phyloP scores from a whole-genome alignment of 2,797 vertebrate species.

The Pelobates cultripes region DNA sequence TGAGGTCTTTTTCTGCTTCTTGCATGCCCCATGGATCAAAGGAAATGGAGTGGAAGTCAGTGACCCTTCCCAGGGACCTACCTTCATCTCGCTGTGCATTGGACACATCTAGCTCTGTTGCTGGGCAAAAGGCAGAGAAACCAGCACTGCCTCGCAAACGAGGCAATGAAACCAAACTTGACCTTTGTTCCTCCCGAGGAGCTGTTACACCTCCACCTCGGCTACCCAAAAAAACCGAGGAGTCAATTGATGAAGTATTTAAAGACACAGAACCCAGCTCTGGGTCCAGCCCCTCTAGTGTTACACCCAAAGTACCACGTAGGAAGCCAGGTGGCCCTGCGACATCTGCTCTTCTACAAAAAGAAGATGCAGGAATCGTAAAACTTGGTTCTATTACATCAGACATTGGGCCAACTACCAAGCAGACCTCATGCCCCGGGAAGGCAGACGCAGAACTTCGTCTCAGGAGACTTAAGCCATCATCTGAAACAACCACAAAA shows the following conservation, averaged over 20 bases:
- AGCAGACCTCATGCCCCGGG: constrained; percentile 71
- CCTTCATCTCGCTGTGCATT: constrained; percentile 83
- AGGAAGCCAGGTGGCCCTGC: constrained; percentile 67
- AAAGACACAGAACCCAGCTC: constrained; percentile 84
- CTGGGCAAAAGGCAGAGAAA: constrained; percentile 77
- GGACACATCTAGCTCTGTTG: constrained; percentile 84
- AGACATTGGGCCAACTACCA: constrained; percentile 73
- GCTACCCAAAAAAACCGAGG: constrained; percentile 82
- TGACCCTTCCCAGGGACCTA: constrained; percentile 90
- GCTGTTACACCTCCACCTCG: constrained; percentile 87
- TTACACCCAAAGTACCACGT: constrained; percentile 84
- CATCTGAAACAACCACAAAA: constrained; percentile 74
- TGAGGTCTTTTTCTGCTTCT: constrained; percentile 87
- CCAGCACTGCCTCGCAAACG: constrained; percentile 92
- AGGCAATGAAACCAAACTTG: constrained; percentile 80
- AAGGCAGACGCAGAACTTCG: constrained; percentile 78
- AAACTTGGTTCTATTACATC: constrained; percentile 66
- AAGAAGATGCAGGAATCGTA: constrained; percentile 72
- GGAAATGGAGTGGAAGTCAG: constrained; percentile 85
- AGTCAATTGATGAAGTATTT: constrained; percentile 78
- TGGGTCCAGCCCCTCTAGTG: constrained; percentile 84
- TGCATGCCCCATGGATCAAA: constrained; percentile 79
- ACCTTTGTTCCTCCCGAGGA: constrained; percentile 71
- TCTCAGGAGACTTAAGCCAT: constrained; percentile 81
- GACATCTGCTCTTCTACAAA: constrained; percentile 62